Conservation (phyloP, 2,113 vertebrate genomes). For the Aleadryas rufinucha region DNA sequence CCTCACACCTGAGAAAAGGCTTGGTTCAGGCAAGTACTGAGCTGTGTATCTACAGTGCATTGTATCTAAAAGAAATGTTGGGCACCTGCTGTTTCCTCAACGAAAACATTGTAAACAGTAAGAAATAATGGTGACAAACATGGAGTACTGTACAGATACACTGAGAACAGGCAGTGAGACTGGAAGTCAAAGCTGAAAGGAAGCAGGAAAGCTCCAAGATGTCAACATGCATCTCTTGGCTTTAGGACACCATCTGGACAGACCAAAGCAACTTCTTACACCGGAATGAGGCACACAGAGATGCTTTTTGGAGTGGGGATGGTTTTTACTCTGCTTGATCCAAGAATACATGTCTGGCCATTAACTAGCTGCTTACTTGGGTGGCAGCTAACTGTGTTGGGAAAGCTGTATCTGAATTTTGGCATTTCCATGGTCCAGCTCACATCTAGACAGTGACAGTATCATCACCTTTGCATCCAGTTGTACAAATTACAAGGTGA, state of each 20-base stretch:
- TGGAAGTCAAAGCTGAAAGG: neutral
- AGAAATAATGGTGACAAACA: neutral
- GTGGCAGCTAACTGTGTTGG: neutral
- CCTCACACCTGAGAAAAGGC: neutral
- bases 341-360: neutral
- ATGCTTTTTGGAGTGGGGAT: neutral
- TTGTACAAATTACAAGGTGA: neutral
- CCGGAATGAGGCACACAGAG: neutral
- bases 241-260: neutral
- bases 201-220: neutral
- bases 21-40: neutral
- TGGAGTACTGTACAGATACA: neutral
- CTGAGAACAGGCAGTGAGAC: neutral
- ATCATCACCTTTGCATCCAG: neutral
- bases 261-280: neutral
- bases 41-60: neutral
- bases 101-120: fast-evolving
- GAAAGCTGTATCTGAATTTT: neutral
- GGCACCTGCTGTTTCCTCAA: neutral
- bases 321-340: neutral
- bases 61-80: neutral
- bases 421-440: neutral
- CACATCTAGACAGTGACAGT: neutral
- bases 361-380: neutral
- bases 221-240: neutral